These are phyloP conservation scores for Chaetoderma sp. DNA, from an alignment of 2,888 invertebrate species.

Conservation along the genomic window DNA sequence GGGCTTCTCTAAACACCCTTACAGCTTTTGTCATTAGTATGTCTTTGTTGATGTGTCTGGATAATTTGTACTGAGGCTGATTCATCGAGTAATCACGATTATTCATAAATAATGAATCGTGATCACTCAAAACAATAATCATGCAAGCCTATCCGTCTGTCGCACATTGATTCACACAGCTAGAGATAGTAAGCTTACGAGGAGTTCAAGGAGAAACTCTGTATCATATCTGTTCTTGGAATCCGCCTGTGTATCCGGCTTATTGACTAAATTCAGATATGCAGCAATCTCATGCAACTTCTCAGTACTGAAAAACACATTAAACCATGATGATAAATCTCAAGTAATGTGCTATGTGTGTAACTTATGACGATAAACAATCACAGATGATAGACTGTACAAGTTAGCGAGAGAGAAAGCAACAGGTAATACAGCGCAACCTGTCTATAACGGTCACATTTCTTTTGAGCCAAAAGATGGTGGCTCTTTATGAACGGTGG, in stretches of 20 bases:
- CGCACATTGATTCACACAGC: too few species aligned
- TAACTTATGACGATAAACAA: neutral
- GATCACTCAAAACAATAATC: too few species aligned
- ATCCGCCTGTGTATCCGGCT: slow-evolving; percentile 75
- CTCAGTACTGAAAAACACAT: slow-evolving; percentile 75
- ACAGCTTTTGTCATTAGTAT: neutral
- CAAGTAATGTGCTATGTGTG: too few species aligned
- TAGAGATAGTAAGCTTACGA: too few species aligned
- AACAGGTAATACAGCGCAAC: neutral
- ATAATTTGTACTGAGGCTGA: too few species aligned
- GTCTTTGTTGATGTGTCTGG: too few species aligned
- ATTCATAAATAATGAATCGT: too few species aligned
- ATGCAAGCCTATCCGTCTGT: too few species aligned
- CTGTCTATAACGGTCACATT: neutral
- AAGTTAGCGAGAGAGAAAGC: neutral
- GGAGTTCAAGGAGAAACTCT: slow-evolving; percentile 84
- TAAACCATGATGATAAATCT: slow-evolving; percentile 2
- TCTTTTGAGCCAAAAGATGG: neutral
- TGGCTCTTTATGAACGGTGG: too few species aligned
- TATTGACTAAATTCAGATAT: slow-evolving; percentile 87
- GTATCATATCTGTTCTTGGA: slow-evolving; percentile 72
- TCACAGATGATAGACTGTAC: neutral
- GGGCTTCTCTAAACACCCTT: neutral
- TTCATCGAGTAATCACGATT: too few species aligned
- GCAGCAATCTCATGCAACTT: slow-evolving; percentile 88